Conservation (phyloP, 2,888 invertebrate genomes). For the Drosophila testacea region DNA sequence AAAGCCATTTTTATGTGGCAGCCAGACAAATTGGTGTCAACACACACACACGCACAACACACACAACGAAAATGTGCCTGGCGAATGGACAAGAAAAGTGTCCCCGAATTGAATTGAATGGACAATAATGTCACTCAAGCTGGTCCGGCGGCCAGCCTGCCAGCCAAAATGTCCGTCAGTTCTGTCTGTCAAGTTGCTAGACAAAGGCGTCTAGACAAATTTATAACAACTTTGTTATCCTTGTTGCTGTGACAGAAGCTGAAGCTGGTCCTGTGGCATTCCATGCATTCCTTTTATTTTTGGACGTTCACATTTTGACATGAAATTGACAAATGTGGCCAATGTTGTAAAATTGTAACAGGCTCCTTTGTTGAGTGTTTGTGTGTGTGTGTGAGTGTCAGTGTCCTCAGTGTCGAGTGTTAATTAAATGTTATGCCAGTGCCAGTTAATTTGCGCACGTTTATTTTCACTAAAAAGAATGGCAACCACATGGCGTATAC, state of each 20-base stretch:
- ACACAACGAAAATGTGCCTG: conserved; percentile 1
- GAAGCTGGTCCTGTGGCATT: conserved; percentile 31
- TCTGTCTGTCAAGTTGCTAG: conserved; percentile 49
- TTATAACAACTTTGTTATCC: conserved; percentile 65
- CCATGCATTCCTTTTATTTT: conserved; percentile 48
- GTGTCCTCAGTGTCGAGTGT: conserved; percentile 60
- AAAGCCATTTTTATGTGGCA: conserved; percentile 69
- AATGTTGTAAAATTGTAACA: conserved; percentile 35
- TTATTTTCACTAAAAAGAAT: conserved; percentile 53
- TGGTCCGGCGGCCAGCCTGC: conserved; percentile 16
- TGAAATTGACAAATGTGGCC: conserved; percentile 68
- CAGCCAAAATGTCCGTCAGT: conserved; percentile 18
- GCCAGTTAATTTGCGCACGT: conserved; percentile 64
- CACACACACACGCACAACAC: neutral
- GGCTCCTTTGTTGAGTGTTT: conserved; percentile 12
- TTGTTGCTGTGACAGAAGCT: conserved; percentile 37
- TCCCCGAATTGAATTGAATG: conserved; percentile 56
- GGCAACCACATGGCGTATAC: conserved; percentile 61
- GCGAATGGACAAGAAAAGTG: conserved; percentile 13
- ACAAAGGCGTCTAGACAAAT: conserved; percentile 76
- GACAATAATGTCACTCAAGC: conserved; percentile 65
- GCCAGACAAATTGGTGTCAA: conserved; percentile 61
- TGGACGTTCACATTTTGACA: conserved; percentile 63
- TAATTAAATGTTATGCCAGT: conserved; percentile 67
- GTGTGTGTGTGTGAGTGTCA: conserved; percentile 18